Conservation (phyloP, 2,888 invertebrate genomes). For the Shargacucullia verbasci region DNA sequence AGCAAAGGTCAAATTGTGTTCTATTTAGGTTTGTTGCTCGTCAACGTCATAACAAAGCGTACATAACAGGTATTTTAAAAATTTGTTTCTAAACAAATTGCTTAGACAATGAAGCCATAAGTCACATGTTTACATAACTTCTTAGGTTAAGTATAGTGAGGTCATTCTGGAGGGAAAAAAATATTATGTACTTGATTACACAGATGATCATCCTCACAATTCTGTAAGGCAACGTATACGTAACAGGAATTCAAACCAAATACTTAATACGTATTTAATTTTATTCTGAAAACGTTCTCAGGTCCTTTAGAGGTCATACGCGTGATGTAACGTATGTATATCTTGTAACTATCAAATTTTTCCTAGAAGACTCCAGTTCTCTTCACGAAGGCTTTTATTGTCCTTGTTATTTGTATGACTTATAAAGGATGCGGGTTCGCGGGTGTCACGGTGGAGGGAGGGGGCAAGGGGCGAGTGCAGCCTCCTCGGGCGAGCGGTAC, state of each 20-base stretch:
- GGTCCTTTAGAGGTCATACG: constrained; percentile 10
- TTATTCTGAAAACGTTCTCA: constrained; percentile 24
- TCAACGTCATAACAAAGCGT: constrained; percentile 27
- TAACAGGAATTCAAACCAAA: too few species aligned
- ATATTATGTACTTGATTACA: too few species aligned
- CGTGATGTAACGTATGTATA: constrained; percentile 1
- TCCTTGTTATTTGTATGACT: constrained; percentile 55
- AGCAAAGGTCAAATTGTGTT: constrained; percentile 65
- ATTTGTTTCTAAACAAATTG: constrained; percentile 6
- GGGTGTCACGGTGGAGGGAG: constrained; percentile 58
- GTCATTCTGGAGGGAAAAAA: too few species aligned
- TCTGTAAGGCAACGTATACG: too few species aligned
- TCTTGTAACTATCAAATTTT: constrained; percentile 17
- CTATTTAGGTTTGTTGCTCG: constrained; percentile 37
- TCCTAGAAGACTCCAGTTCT: neutral
- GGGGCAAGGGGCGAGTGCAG: constrained; percentile 74
- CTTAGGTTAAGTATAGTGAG: too few species aligned
- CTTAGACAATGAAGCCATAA: neutral
- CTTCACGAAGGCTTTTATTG: constrained; percentile 21
- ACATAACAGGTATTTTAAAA: constrained; percentile 7
- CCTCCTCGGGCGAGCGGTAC: constrained; percentile 74
- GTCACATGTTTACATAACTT: neutral
- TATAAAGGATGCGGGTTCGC: constrained; percentile 70
- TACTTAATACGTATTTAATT: constrained; percentile 2
- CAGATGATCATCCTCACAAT: too few species aligned